Percentiles rank a stretch among this genome's conserved stretches.
Evolutionary conservation across 2,888 invertebrate genomes (phyloP).

Genomic region (Eumacrocentrus americanus): DNA sequence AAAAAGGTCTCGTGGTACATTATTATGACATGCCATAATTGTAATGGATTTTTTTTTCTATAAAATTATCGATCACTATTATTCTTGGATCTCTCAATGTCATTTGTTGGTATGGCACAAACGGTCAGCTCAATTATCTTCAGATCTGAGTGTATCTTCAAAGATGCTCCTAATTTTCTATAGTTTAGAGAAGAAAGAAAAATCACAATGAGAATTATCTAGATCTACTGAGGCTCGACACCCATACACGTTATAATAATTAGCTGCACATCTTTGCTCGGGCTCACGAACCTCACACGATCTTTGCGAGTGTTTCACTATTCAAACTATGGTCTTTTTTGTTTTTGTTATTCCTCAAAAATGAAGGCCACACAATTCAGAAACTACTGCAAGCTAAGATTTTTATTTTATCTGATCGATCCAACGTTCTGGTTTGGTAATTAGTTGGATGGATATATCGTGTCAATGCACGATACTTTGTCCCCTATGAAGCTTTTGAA

Average conservation of each 20-base stretch:
- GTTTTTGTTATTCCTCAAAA: not conserved
- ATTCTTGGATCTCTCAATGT: slow-evolving; percentile 22
- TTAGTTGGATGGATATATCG: not conserved
- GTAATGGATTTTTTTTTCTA: slow-evolving; percentile 38
- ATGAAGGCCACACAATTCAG: slow-evolving; percentile 4
- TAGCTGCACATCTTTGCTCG: not conserved
- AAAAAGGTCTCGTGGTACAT: slow-evolving; percentile 38
- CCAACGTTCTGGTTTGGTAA: not conserved
- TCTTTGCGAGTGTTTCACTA: not conserved
- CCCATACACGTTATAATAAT: not conserved
- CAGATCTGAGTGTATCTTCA: slow-evolving; percentile 29
- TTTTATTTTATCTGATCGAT: not conserved
- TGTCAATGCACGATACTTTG: not conserved
- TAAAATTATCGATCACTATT: slow-evolving; percentile 41
- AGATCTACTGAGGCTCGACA: not conserved
- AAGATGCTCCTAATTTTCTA: slow-evolving; percentile 33
- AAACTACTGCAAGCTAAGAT: not conserved
- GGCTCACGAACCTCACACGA: not conserved
- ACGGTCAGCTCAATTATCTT: slow-evolving; percentile 48
- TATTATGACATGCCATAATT: slow-evolving; percentile 41
- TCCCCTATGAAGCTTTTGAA: not conserved
- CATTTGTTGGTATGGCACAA: slow-evolving; percentile 49
- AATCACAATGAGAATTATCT: not conserved
- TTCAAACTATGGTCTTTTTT: not conserved
- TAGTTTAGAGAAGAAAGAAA: slow-evolving; percentile 3